A percentile compares a stretch with the other conserved stretches of the same genome.
Conservation (phyloP, 2,888 invertebrate species). For the Linnaemya vulpina region DNA sequence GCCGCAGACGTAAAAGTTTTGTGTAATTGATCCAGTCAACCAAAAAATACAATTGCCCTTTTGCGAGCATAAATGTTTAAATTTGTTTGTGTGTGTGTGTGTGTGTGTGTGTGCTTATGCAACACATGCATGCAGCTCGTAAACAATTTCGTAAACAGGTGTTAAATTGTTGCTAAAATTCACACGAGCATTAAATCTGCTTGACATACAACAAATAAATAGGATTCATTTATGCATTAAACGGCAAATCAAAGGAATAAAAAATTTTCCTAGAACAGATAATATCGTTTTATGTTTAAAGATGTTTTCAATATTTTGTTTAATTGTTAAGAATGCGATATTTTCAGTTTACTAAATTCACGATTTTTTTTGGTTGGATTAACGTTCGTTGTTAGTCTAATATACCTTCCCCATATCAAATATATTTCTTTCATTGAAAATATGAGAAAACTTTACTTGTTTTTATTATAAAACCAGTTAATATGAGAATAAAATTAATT, state of each 20-base stretch:
- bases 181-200: conserved; percentile 82
- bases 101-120: conserved; percentile 17
- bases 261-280: conserved; percentile 13
- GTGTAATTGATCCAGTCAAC: conserved; percentile 72
- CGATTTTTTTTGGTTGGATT: too few relatives aligned
- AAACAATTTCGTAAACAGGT: conserved; percentile 75
- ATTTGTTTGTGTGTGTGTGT: conserved; percentile 11
- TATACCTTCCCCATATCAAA: too few relatives aligned
- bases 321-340: too few relatives aligned
- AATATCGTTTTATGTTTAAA: background rate
- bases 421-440: too few relatives aligned
- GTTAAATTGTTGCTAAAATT: conserved; percentile 80
- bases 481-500: too few relatives aligned
- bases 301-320: background rate
- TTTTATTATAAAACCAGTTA: too few relatives aligned
- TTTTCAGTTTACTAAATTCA: too few relatives aligned
- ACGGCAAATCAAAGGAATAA: conserved; percentile 8
- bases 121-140: conserved; percentile 29
- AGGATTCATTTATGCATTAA: conserved; percentile 73
- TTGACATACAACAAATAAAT: conserved; percentile 65
- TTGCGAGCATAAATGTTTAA: conserved; percentile 51
- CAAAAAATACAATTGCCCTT: conserved; percentile 70
- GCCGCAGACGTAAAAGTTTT: conserved; percentile 72
- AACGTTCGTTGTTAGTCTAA: too few relatives aligned
- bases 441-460: too few relatives aligned